A percentile compares a stretch with the other conserved stretches of the same genome.
Conservation (phyloP, 2,113 vertebrate species). For the Tonatia bakeri region DNA sequence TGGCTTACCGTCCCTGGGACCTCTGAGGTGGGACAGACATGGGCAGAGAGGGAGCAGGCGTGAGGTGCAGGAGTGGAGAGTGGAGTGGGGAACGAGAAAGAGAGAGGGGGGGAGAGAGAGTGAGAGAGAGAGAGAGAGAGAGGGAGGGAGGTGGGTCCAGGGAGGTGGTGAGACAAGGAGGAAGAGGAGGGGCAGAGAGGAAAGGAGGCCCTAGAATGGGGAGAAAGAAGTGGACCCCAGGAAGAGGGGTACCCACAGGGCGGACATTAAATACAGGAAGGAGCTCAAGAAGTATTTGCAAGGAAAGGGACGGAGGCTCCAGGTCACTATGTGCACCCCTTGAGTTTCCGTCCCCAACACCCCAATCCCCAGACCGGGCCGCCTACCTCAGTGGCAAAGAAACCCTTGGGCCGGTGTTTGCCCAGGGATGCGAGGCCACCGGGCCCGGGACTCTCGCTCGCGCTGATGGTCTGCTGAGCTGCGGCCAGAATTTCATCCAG, state of each 20-base stretch:
- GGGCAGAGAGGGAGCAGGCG: background rate
- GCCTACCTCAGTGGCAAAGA: conserved; percentile 89
- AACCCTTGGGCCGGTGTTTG: conserved; percentile 83
- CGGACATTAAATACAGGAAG: accelerated
- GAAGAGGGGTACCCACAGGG: background rate
- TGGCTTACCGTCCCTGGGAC: background rate
- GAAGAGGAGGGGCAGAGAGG: background rate
- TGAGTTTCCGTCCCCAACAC: accelerated
- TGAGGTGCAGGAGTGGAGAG: background rate
- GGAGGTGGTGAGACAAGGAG: no score
- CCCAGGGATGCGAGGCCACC: conserved; percentile 82
- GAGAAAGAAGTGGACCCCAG: background rate
- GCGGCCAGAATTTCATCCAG: conserved; percentile 94
- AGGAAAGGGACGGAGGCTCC: background rate
- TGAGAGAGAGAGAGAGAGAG: background rate
- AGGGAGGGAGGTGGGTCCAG: background rate
- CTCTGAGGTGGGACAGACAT: background rate
- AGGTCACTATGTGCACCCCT: background rate
- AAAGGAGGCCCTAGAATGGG: background rate
- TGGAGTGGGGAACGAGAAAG: background rate
- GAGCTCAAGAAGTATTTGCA: background rate
- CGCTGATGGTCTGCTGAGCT: conserved; percentile 93
- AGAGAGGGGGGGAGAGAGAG: background rate
- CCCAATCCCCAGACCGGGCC: background rate
- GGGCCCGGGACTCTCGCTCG: conserved; percentile 86